Evolutionary conservation across 1,140 invertebrate species (phyloP), one percentile per base, ranked within the genome.

Genomic region (Pseudomyrmex cubaensis): DNA sequence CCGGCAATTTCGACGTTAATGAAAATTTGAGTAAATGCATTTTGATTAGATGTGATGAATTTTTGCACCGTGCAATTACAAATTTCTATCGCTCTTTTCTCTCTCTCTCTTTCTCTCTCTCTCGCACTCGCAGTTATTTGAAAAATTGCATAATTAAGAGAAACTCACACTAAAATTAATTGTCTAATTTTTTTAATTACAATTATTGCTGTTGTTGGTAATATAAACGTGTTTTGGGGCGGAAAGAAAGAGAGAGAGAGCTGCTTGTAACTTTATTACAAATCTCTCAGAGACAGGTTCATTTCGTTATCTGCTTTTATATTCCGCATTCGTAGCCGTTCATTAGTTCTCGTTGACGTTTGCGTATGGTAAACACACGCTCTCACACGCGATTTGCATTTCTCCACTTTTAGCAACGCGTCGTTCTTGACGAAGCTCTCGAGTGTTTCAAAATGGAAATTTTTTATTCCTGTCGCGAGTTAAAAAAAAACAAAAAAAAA

Each of bases 371-470:
- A 78, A 78, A 70, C 54, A 59, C 10, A 48, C 2, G 54, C 44
- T 69, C 76, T 70, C 44, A 70, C 15, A 46, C 35, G 50, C 48
- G 20, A n/a, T 70, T 78, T 78, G 13, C 54, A 70, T 57, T 78
- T 70, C 44, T 70, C 76, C 66, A 25, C 44, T 25, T 13, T 20
- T 25, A 59, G 44, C 44, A 48, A 59, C 17, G 50, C 15, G 5
- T 57, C 17, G 50, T 20, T 67, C 63, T 67, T 77, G 17, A 78
- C 25, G 25, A 25, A 69, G 13, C 64, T 78, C n/a, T 17, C 50
- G 12, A 67, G 54, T 78, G 25, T 25, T 25, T 25, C 35, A 70
- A 70, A 78, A 78, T 70, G 76, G 76, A 78, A 69, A 70, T 78
- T 78, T 78, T 48, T 70, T 25, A 78, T 78, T 70, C 15, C 15